Evolutionary conservation across 2,888 invertebrate genomes (phyloP), one percentile per base, ranked within the genome.

Genomic region (Thysanoteuthis rhombus): DNA sequence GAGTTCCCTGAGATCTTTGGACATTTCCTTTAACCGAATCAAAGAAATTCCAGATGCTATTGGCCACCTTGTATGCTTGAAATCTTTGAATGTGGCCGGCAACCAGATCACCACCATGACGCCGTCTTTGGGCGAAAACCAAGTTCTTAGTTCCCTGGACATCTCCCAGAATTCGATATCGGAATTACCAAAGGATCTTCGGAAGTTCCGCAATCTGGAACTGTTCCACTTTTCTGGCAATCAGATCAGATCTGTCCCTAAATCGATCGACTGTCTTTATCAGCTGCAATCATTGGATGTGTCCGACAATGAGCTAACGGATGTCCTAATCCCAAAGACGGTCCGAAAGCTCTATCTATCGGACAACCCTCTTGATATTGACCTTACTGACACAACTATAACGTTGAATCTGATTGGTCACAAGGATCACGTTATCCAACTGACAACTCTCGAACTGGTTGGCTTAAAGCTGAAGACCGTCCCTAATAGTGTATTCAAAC

Each of bases 11-110:
- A 94, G 95, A 22, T 94, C 95, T 0, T 94, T 97, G 6, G 95
- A 96, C 93, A 94, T 97, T 3, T 96, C 96, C 16, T 94, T 95
- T 75, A 97, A 97, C 94, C 95, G 96, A 40, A 96, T 97, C 47
- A 95, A 95, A 93, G 95, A 95, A 58, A 92, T 96, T n/a, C 96
- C 96, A 32, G 95, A 95, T 38, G 94, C 95, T 42, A 90, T 94
- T 16, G 96, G 96, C 0, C 94, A 95, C 75, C 94, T 97, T 10
- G 95, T 95, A 92, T 95, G 96, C 12, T 94, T 97, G 93, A 96
- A 96, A 94, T 94, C 94, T 36, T 93, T 97, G 39, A 95, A 95
- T 92, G 94, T 96, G 28, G 95, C 96, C 22, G 95, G 96, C 93
- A 97, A 97, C 94, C 95, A 95, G 90, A 93, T 97, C 52, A 93